phyloP scores from a whole-genome alignment of 2,113 vertebrate genomes.

The Solea solea region DNA sequence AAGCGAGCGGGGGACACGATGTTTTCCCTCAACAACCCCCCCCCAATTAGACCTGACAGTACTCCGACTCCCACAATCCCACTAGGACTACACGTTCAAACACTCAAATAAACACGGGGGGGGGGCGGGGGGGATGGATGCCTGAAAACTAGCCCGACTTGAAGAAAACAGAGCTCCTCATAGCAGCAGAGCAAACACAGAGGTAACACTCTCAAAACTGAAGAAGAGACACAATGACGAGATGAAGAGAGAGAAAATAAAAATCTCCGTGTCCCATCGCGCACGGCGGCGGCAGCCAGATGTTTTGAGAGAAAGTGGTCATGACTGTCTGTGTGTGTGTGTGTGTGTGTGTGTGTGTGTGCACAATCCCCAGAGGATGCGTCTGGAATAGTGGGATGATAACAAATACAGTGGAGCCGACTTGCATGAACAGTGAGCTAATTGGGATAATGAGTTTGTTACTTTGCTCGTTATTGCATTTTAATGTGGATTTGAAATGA shows the following conservation, averaged over 20 bases:
- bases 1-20: conserved; percentile 81
- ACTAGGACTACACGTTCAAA: conserved; percentile 69
- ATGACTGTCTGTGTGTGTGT: conserved; percentile 34
- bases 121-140: neutral
- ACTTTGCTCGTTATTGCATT: conserved; percentile 70
- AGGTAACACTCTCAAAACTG: conserved; percentile 38
- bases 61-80: conserved; percentile 83
- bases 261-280: conserved; percentile 11
- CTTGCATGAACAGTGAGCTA: conserved; percentile 68
- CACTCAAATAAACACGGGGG: conserved; percentile 64
- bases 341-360: neutral
- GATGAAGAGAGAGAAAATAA: conserved; percentile 5
- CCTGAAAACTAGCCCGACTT: conserved; percentile 54
- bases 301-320: conserved; percentile 58
- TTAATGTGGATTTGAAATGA: conserved; percentile 66
- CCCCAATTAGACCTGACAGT: conserved; percentile 94
- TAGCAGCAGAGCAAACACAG: conserved; percentile 25
- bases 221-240: conserved; percentile 5
- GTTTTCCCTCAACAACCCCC: conserved; percentile 90
- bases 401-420: conserved; percentile 44
- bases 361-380: conserved; percentile 54
- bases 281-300: conserved; percentile 39
- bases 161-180: conserved; percentile 43
- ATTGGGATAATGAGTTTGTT: conserved; percentile 76
- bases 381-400: conserved; percentile 39